Evolutionary conservation across 2,113 vertebrate genomes (phyloP).

Genomic region (Charadrius vociferus): DNA sequence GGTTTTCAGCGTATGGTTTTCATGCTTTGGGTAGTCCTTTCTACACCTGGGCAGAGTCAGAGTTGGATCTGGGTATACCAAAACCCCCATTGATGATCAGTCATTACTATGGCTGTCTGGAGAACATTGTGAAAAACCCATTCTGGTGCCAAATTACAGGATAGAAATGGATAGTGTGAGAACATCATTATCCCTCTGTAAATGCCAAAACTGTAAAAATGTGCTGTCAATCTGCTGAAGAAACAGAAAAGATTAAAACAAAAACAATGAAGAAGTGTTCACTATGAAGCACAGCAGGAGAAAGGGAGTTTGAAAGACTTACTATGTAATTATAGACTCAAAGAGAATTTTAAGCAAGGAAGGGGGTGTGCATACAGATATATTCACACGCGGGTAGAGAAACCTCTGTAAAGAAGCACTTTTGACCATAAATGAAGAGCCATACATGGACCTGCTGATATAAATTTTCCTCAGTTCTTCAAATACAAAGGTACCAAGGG

Average conservation of each 20-base stretch:
- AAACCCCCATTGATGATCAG: neutral
- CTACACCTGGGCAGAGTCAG: neutral
- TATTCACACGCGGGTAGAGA: neutral
- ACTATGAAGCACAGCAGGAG: neutral
- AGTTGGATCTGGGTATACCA: neutral
- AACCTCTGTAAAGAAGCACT: neutral
- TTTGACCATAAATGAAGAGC: neutral
- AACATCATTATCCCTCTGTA: neutral
- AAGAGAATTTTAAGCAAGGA: conserved; percentile 24
- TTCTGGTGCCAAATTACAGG: neutral
- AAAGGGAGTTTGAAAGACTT: neutral
- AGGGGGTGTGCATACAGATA: neutral
- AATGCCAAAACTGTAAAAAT: neutral
- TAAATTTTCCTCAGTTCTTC: neutral
- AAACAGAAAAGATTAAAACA: neutral
- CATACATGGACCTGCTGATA: neutral
- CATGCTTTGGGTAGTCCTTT: neutral
- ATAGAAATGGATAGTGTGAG: neutral
- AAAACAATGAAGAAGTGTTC: neutral
- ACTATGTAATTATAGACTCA: neutral
- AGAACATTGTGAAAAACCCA: neutral
- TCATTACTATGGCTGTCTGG: neutral
- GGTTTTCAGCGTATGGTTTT: neutral
- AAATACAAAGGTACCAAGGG: neutral
- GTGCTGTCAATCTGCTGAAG: neutral